Evolutionary conservation across 1,140 invertebrate genomes (phyloP).

Genomic region (Scaptomyza montana): DNA sequence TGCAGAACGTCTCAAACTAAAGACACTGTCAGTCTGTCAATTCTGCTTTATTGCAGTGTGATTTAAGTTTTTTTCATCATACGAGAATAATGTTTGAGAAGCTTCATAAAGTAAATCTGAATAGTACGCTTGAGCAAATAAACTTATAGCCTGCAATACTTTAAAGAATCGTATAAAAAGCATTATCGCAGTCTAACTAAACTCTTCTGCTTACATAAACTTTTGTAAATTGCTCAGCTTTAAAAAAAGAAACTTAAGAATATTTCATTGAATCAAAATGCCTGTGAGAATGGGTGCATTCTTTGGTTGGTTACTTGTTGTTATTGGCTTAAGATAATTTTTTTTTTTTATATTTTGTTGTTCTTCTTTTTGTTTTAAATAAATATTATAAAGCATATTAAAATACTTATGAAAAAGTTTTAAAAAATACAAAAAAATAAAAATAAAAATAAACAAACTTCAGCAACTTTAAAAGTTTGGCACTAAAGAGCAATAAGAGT

Average conservation of each 20-base stretch:
- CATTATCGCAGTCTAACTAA: too few relatives aligned
- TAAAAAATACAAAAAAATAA: conserved; percentile 3
- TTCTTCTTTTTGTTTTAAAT: conserved; percentile 10
- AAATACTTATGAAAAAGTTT: conserved; percentile 76
- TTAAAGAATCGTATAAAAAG: too few relatives aligned
- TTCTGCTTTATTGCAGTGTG: background rate
- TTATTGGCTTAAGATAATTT: background rate
- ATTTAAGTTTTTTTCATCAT: background rate
- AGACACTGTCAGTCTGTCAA: conserved; percentile 2
- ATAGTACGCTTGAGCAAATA: too few relatives aligned
- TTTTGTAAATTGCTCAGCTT: too few relatives aligned
- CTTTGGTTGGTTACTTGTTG: conserved; percentile 1
- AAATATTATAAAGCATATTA: conserved; percentile 69
- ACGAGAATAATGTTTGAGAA: too few relatives aligned
- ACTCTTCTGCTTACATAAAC: too few relatives aligned
- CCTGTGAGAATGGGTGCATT: conserved; percentile 26
- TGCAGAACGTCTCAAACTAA: background rate
- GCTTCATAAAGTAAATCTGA: too few relatives aligned
- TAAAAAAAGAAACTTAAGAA: too few relatives aligned
- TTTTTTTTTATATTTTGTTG: conserved; percentile 6
- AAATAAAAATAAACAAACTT: conserved; percentile 30
- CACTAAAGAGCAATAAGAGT: conserved; percentile 71
- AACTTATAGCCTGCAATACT: too few relatives aligned
- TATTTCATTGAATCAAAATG: conserved; percentile 30
- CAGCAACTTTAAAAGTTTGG: conserved; percentile 47